These are phyloP conservation scores for Propithecus perrieri DNA, from an alignment of 2,797 vertebrate species.

Conservation along the genomic window DNA sequence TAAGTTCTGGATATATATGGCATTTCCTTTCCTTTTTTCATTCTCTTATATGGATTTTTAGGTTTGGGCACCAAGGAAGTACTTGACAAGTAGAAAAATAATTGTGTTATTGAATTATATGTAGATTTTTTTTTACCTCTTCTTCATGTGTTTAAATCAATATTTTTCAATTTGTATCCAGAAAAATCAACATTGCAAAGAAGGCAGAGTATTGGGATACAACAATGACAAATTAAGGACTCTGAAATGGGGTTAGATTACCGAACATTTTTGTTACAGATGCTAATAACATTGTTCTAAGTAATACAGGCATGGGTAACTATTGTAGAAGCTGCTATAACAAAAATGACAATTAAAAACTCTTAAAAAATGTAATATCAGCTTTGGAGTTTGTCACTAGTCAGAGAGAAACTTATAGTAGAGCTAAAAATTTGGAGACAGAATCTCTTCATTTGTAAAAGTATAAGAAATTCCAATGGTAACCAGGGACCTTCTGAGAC, in stretches of 20 bases:
- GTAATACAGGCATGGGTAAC: not conserved
- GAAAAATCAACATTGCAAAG: not conserved
- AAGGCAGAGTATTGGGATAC: not conserved
- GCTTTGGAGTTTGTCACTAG: not conserved
- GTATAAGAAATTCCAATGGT: not conserved
- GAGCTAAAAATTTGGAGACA: not conserved
- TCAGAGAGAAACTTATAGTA: not conserved
- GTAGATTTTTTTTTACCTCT: not conserved
- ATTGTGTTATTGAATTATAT: not conserved
- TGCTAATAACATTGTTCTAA: not conserved
- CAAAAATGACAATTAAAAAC: not conserved
- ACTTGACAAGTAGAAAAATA: not conserved
- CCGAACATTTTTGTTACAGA: not conserved
- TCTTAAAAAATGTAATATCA: not conserved
- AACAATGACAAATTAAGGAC: not conserved
- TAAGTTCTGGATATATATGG: not conserved
- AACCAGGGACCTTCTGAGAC: not conserved
- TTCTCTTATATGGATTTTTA: not conserved
- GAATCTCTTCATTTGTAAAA: not conserved
- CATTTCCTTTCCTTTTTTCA: not conserved
- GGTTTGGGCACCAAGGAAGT: not conserved
- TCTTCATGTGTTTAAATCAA: not conserved
- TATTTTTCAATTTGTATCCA: not conserved
- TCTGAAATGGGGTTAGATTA: not conserved
- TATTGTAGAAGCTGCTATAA: not conserved